A percentile compares a stretch with the other conserved stretches of the same genome.
Evolutionary conservation across 2,113 vertebrate species (phyloP).

Genomic region (Rhinoderma darwinii): DNA sequence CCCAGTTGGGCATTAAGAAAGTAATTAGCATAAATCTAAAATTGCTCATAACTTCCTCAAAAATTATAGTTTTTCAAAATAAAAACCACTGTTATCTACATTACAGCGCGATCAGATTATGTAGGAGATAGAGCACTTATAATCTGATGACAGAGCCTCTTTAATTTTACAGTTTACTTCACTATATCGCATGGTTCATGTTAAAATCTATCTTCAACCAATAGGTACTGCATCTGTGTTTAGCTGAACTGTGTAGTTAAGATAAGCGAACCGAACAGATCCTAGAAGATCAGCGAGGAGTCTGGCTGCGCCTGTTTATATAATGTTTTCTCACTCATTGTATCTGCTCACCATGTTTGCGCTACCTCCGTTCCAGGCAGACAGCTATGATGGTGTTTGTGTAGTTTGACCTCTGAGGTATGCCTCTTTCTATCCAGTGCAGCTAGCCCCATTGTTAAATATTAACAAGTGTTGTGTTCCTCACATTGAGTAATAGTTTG

Average conservation of each 20-base stretch:
- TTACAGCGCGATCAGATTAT: too few relatives aligned
- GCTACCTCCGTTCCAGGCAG: conserved; percentile 25
- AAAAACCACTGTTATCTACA: too few relatives aligned
- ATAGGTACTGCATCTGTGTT: neutral
- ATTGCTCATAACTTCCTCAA: too few relatives aligned
- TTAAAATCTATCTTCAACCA: neutral
- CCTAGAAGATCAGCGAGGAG: conserved; percentile 1
- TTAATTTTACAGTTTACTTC: neutral
- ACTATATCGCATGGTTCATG: neutral
- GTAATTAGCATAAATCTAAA: too few relatives aligned
- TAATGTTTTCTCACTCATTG: conserved; percentile 44
- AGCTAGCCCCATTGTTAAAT: conserved; percentile 44
- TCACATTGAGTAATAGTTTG: conserved; percentile 36
- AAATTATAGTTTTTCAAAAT: too few relatives aligned
- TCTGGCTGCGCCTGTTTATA: conserved; percentile 41
- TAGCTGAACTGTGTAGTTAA: neutral
- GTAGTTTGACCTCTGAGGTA: conserved; percentile 35
- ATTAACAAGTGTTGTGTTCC: conserved; percentile 50
- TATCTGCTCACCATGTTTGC: conserved; percentile 28
- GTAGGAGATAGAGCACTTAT: too few relatives aligned
- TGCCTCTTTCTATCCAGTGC: neutral
- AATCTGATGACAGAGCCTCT: too few relatives aligned
- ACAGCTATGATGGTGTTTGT: conserved; percentile 37
- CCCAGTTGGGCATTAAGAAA: too few relatives aligned
- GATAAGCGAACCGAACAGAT: neutral